These are phyloP conservation scores for Ormyrus labotus DNA, from an alignment of 2,888 invertebrate species.

Conservation along the genomic window DNA sequence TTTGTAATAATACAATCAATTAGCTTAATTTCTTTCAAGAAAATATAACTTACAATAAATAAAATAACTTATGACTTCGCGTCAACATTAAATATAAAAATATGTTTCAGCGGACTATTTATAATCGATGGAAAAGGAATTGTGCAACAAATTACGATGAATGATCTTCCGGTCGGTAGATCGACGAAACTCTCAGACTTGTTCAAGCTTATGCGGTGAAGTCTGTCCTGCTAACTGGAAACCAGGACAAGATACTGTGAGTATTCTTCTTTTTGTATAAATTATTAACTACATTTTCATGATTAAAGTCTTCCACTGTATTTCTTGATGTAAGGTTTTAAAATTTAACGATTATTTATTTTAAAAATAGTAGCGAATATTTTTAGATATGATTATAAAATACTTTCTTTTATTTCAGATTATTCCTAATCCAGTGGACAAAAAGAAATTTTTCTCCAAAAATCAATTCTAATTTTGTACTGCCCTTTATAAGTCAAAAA, in stretches of 20 bases:
- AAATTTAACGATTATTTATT: background rate
- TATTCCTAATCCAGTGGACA: constrained; percentile 87
- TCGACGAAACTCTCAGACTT: constrained; percentile 93
- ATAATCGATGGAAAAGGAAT: constrained; percentile 94
- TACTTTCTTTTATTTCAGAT: constrained; percentile 79
- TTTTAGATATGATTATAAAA: constrained; percentile 30
- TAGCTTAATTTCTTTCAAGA: too few relatives aligned
- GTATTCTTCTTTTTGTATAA: constrained; percentile 58
- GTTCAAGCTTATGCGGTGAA: constrained; percentile 96
- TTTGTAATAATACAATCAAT: too few relatives aligned
- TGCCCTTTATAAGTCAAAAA: constrained; percentile 45
- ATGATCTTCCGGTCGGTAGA: constrained; percentile 94
- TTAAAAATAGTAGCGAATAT: constrained; percentile 21
- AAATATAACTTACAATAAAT: too few relatives aligned
- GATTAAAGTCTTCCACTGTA: background rate
- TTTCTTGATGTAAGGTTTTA: background rate
- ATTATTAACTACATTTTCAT: background rate
- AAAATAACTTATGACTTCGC: background rate
- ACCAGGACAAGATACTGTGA: constrained; percentile 93
- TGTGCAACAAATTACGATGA: constrained; percentile 96
- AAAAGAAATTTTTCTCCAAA: constrained; percentile 88
- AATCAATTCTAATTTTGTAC: constrained; percentile 66
- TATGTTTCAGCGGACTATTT: constrained; percentile 85
- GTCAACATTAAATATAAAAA: constrained; percentile 13
- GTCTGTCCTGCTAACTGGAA: constrained; percentile 98